Evolutionary conservation across 2,113 vertebrate genomes (phyloP), one percentile per base, ranked within the genome.

Genomic region (Oreochromis niloticus): DNA sequence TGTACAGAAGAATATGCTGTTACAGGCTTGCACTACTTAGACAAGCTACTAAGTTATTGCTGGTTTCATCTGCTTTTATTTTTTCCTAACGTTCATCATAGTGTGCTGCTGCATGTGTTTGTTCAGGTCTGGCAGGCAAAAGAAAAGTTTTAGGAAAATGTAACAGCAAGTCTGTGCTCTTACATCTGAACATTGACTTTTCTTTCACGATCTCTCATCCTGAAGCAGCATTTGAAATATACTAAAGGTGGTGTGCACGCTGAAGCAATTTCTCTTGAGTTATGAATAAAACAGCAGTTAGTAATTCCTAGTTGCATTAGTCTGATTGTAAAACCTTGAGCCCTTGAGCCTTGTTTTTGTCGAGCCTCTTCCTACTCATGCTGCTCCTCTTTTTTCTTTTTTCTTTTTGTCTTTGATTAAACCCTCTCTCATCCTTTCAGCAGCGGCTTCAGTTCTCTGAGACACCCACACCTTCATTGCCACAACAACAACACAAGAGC

Each of bases 381-480:
- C n/a, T 80, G 14, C 19, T 50, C 16, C 55, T 5, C 1, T 3
- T 57, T 56, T 27, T 1, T 9, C 27, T 36, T 3, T 46, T 17
- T 11, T 30, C 50, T 19, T 57, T 57, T 30, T 19, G 3, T 36
- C 43, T 61, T 24, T 43, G 32, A 36, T 56, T 5, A 22, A 68
- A 82, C 41, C 52, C 39, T 46, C 14, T 84, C 16, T 71, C 12
- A 73, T 80, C 63, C 56, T n/a, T 34, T 87, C 19, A 83, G 79
- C 95, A 96, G 87, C 95, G 56, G 9, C 95, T 97, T 41, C 95
- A 95, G 82, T 97, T 96, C 90, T 93, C 94, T 11, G 96, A 96
- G 39, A 61, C 22, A 11, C 68, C 91, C 46, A 81, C 92, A 34
- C 14, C 89, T 56, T 94, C 92, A 34, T 91, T 92, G 61, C 92